Conservation (phyloP, 2,113 vertebrate genomes). For the Trematocara unimaculatum region DNA sequence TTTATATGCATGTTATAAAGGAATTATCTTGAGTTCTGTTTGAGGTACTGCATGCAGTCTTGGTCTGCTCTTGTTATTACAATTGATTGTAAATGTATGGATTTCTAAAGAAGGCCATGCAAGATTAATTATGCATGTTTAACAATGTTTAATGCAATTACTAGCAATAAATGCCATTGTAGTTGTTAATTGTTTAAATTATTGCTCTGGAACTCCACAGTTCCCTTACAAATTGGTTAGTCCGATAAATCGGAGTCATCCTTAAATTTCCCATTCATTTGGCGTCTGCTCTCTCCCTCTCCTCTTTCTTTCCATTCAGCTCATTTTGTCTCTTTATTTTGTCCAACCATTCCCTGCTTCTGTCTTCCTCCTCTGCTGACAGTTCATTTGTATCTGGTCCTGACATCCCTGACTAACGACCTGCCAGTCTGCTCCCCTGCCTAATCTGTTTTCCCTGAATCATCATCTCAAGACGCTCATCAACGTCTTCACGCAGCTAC, state of each 20-base stretch:
- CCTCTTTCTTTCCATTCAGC: background rate
- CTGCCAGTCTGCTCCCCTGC: conserved; percentile 52
- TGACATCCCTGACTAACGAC: conserved; percentile 64
- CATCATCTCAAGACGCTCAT: conserved; percentile 58
- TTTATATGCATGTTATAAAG: background rate
- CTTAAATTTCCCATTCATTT: background rate
- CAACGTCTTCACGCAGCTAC: conserved; percentile 6
- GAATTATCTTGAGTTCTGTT: background rate
- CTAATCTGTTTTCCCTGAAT: conserved; percentile 67
- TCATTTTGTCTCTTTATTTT: background rate
- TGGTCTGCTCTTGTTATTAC: background rate
- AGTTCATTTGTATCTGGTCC: conserved; percentile 56
- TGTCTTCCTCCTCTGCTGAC: conserved; percentile 41
- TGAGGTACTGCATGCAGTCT: background rate
- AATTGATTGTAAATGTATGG: background rate
- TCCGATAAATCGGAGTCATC: background rate
- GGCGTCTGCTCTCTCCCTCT: background rate
- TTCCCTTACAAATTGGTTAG: background rate
- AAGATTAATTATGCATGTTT: background rate
- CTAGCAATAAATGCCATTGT: background rate
- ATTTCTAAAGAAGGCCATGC: background rate
- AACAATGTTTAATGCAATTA: background rate
- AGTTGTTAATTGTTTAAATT: background rate
- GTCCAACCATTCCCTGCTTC: background rate
- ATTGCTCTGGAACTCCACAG: background rate